A percentile compares a stretch with the other conserved stretches of the same genome.
Evolutionary conservation across 1,140 invertebrate species (phyloP).

Genomic region (Stegodyphus dumicola): DNA sequence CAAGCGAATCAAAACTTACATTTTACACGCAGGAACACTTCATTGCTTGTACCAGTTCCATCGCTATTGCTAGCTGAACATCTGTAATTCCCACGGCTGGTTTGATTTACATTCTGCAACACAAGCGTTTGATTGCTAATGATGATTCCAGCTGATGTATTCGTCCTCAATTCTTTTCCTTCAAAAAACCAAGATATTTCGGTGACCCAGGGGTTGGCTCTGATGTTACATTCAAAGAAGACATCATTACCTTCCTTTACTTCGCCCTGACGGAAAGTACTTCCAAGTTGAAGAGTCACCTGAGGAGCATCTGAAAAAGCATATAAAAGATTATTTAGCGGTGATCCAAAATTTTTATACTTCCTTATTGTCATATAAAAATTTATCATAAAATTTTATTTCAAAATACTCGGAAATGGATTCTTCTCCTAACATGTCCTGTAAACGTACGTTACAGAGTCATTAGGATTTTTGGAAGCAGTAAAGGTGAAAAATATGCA

Average conservation of each 20-base stretch:
- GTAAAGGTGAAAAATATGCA: no score
- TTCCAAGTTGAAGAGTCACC: conserved; percentile 83
- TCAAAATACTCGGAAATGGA: no score
- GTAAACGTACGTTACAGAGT: no score
- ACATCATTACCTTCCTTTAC: conserved; percentile 82
- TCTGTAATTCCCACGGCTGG: conserved; percentile 78
- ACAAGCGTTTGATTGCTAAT: conserved; percentile 85
- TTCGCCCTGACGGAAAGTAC: conserved; percentile 84
- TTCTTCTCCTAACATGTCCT: no score
- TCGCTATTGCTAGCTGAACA: conserved; percentile 90
- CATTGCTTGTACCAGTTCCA: conserved; percentile 86
- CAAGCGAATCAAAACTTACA: conserved; percentile 62
- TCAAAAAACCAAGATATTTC: conserved; percentile 77
- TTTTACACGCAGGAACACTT: conserved; percentile 80
- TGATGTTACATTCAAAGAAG: conserved; percentile 89
- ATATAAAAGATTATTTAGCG: not conserved
- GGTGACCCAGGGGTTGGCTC: conserved; percentile 84
- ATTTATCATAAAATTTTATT: no score
- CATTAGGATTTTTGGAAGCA: no score
- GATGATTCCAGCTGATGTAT: conserved; percentile 79
- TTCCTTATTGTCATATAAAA: no score
- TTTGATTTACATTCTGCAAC: conserved; percentile 75
- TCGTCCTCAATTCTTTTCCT: conserved; percentile 76
- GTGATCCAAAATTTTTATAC: no score
- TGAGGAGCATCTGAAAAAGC: conserved; percentile 81